A percentile compares a stretch with the other conserved stretches of the same genome.
These are phyloP conservation scores for Struthidea cinerea DNA, from an alignment of 2,113 vertebrate genomes.

Conservation along the genomic window DNA sequence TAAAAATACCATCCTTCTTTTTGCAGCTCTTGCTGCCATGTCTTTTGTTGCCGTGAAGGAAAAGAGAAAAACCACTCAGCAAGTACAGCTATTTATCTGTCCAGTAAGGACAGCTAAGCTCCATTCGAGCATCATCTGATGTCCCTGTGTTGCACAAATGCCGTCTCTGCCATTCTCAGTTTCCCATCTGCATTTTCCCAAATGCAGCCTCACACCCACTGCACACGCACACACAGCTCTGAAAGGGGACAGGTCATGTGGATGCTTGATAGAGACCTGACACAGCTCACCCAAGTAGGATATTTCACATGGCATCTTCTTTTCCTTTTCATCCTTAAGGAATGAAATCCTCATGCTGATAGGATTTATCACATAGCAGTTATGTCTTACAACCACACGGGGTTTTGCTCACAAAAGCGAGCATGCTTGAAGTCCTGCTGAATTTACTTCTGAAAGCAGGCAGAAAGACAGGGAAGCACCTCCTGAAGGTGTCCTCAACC, in stretches of 20 bases:
- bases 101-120: not conserved
- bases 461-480: not conserved
- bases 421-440: not conserved
- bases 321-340: not conserved
- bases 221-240: rapidly evolving
- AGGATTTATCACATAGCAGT: not conserved
- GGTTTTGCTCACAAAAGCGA: not conserved
- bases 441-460: not conserved
- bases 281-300: not conserved
- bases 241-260: not conserved
- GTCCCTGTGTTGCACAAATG: not conserved
- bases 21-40: not conserved
- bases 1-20: not conserved
- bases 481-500: not conserved
- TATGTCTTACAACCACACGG: not conserved
- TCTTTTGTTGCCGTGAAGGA: not conserved
- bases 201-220: not conserved
- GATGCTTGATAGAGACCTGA: not conserved
- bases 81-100: not conserved
- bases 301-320: not conserved
- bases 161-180: not conserved
- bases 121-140: not conserved
- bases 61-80: not conserved
- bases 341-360: not conserved
- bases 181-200: not conserved